Base-by-base conservation (phyloP, 2,888 invertebrate species). In the Ashinkailepas kermadecensis region DNA sequence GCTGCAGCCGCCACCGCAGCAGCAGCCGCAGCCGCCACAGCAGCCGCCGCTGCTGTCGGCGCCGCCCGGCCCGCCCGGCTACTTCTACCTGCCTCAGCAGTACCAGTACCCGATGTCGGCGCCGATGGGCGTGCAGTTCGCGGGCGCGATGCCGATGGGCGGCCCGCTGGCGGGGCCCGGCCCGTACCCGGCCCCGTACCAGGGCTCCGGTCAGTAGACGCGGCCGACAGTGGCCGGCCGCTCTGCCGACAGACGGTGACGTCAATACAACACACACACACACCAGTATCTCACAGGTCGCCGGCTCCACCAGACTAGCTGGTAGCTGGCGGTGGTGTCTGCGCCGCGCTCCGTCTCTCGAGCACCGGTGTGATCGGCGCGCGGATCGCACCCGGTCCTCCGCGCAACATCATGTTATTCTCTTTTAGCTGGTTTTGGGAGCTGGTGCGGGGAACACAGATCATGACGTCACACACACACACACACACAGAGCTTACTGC, bases 141-240 rank as follows among this genome's bases (percentile, higher is more conserved):
- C 59, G 15, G 12, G 59, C 59, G 59, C 39, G 2, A 39, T 39
- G 39, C 39, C 39, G 2, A 39, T 39, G 59, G 59, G 12, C 59
- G 59, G 59, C 59, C 12, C 59, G 15, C 12, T 59, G 15, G 59
- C 15, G 59, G 12, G 59, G 12, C 12, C 59, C 59, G 59, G 59
- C 15, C 59, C 59, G 39, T 18, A 70, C 65, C 56, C 83, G 83
- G 81, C 85, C 92, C 89, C 97, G 97, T 90, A 97, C 97, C 13
- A 97, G 97, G 84, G 93, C 92, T 87, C 95, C 95, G 81, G 96
- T 96, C 89, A 95, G 94, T 87, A 97, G 97, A 89, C 97, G 97
- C 85, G 97, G 90, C 87, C 97, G 39, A 39, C 39, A 4, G 96
- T 83, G 97, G 97, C 81, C 97, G 96, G 56, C 97, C 97, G 88